Evolutionary conservation across 2,888 invertebrate species (phyloP).

Genomic region (Willowsia nigromaculata): DNA sequence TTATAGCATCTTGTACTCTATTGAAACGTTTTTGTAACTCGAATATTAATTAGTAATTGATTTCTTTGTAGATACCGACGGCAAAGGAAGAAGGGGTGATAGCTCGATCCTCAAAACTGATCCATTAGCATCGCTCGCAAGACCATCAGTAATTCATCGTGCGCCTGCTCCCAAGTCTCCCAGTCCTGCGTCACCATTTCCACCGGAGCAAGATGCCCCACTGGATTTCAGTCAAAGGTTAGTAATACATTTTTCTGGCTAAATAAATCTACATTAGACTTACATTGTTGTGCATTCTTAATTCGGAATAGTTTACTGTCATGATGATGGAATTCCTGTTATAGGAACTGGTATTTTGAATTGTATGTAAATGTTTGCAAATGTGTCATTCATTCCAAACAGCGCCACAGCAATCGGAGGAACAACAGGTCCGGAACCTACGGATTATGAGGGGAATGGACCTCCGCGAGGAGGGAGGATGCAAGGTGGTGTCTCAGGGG

Average conservation of each 20-base stretch:
- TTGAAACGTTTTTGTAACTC: not conserved
- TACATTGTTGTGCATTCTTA: not conserved
- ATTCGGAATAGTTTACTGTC: too few relatives aligned
- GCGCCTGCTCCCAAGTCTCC: constrained; percentile 83
- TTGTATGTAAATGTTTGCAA: not conserved
- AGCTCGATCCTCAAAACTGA: constrained; percentile 75
- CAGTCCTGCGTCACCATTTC: constrained; percentile 80
- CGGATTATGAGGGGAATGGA: constrained; percentile 79
- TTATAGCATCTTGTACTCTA: not conserved
- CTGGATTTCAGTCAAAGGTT: constrained; percentile 79
- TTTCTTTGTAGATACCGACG: constrained; percentile 66
- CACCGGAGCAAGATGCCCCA: constrained; percentile 80
- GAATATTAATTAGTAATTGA: not conserved
- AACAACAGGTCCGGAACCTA: constrained; percentile 74
- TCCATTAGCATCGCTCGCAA: constrained; percentile 79
- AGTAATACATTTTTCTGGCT: not conserved
- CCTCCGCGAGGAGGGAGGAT: constrained; percentile 78
- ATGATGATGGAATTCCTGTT: too few relatives aligned
- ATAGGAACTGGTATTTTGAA: not conserved
- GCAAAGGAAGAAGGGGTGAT: constrained; percentile 72
- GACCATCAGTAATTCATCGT: constrained; percentile 90
- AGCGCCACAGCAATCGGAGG: constrained; percentile 61
- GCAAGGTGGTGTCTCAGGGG: constrained; percentile 77
- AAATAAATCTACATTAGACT: not conserved
- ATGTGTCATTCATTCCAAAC: not conserved